These are phyloP conservation scores for Motacilla alba DNA, from an alignment of 2,113 vertebrate species.

Conservation along the genomic window DNA sequence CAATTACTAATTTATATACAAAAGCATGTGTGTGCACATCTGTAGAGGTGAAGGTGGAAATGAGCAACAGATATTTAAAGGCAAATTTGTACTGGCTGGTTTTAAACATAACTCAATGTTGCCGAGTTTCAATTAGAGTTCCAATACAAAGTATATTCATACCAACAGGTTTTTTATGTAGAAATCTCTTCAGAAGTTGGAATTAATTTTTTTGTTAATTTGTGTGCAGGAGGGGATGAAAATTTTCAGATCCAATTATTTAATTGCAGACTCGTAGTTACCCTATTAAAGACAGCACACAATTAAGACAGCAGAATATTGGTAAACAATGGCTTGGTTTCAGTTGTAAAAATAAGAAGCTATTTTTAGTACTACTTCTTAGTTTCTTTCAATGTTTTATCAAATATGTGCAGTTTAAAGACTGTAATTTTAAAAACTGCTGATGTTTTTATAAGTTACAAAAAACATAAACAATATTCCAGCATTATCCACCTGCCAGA, in stretches of 20 bases:
- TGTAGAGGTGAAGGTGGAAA: not conserved
- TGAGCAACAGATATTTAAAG: not conserved
- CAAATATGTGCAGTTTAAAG: not conserved
- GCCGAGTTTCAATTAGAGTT: not conserved
- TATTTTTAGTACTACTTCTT: not conserved
- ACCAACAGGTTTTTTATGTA: not conserved
- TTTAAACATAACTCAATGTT: not conserved
- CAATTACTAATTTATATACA: not conserved
- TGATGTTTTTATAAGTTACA: not conserved
- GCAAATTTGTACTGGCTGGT: not conserved
- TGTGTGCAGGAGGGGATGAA: not conserved
- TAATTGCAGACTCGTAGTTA: not conserved
- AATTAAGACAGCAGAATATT: not conserved
- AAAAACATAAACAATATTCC: not conserved
- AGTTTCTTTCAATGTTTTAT: not conserved
- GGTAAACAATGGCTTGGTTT: not conserved
- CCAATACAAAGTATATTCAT: not conserved
- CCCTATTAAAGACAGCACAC: not conserved
- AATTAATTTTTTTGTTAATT: not conserved
- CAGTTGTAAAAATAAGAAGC: not conserved
- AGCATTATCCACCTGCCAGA: not conserved
- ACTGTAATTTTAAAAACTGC: not conserved
- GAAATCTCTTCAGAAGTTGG: not conserved
- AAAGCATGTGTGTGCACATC: accelerated
- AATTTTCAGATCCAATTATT: not conserved